A percentile compares a stretch with the other conserved stretches of the same genome.
Evolutionary conservation across 2,113 vertebrate genomes (phyloP).

Genomic region (Gnathonemus echidnorhynchus): DNA sequence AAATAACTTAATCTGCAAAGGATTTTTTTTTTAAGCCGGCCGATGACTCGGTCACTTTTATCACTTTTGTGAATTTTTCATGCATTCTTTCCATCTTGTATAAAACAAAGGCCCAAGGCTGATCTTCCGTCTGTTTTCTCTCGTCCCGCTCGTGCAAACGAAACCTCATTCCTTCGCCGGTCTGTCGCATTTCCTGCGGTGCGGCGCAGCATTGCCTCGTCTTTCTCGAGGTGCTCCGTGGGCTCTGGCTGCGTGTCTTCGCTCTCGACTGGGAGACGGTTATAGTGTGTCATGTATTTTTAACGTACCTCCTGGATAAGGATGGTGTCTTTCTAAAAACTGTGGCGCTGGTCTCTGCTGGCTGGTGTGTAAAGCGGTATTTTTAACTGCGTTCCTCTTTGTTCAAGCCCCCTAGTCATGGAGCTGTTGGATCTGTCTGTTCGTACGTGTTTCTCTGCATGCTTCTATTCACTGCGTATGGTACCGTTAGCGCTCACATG

Average conservation of each 20-base stretch:
- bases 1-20: too few species aligned
- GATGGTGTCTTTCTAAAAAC: neutral
- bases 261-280: neutral
- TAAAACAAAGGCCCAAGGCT: neutral
- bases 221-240: neutral
- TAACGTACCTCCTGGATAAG: neutral
- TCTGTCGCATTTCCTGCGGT: neutral
- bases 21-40: too few species aligned
- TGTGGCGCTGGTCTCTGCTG: neutral
- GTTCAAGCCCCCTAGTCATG: neutral
- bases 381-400: neutral
- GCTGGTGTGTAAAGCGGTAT: neutral
- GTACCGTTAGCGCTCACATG: neutral
- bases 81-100: neutral
- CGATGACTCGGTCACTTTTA: neutral
- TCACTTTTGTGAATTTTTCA: neutral
- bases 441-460: neutral
- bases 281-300: neutral
- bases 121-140: neutral
- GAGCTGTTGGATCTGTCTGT: neutral
- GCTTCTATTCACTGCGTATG: neutral
- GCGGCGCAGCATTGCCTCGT: neutral
- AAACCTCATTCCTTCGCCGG: neutral
- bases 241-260: neutral
- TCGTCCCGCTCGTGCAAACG: neutral